Conservation (phyloP, 2,797 vertebrate genomes). For the Mastacembelus armatus region DNA sequence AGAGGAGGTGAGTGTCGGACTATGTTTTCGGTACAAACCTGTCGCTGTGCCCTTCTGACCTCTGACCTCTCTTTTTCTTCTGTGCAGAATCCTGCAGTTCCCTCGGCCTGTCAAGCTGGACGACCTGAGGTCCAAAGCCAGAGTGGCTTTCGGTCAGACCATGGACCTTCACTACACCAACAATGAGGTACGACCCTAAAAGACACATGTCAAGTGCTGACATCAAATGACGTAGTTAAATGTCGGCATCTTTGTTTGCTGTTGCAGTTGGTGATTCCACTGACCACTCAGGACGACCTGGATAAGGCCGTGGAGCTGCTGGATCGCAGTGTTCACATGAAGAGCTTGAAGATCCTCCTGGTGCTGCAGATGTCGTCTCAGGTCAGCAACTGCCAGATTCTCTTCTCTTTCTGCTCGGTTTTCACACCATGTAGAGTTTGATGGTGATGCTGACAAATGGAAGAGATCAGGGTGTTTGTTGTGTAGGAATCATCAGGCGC, state of each 20-base stretch:
- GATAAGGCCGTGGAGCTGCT: conserved; percentile 97
- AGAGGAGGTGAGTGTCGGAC: conserved; percentile 91
- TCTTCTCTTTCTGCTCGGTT: too few relatives aligned
- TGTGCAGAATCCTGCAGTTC: conserved; percentile 92
- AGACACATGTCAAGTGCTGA: not conserved
- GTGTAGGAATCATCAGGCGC: too few relatives aligned
- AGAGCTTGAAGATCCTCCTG: conserved; percentile 96
- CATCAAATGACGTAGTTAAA: too few relatives aligned
- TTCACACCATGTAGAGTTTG: too few relatives aligned
- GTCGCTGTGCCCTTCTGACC: conserved; percentile 3
- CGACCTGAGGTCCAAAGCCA: conserved; percentile 92
- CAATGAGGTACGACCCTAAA: conserved; percentile 89
- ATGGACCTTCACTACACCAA: conserved; percentile 99
- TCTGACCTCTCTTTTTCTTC: conserved; percentile 28
- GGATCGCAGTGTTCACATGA: conserved; percentile 98
- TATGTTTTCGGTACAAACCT: not conserved
- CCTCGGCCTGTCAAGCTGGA: conserved; percentile 93
- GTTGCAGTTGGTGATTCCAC: conserved; percentile 93
- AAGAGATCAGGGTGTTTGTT: too few relatives aligned
- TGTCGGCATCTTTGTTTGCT: not conserved
- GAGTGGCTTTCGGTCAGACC: conserved; percentile 93
- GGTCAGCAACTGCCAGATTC: conserved; percentile 75
- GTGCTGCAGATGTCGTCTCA: conserved; percentile 90
- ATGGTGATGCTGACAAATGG: too few relatives aligned
- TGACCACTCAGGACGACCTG: conserved; percentile 96